A percentile compares a stretch with the other conserved stretches of the same genome.
phyloP scores from a whole-genome alignment of 2,797 vertebrate species.

The Acanthurus leucopareius region DNA sequence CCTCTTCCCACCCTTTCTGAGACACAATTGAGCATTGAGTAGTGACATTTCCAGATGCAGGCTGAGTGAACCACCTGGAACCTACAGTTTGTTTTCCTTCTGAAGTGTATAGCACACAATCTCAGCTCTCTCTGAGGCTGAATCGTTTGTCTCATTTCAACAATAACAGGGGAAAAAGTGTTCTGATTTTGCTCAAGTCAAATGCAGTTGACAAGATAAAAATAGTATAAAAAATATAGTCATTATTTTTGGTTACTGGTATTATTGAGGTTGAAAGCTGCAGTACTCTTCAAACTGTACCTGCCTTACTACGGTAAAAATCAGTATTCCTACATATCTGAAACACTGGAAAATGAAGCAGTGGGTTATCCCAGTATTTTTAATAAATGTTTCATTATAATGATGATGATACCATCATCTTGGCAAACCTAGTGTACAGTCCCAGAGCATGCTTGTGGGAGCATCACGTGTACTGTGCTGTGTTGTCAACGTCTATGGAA shows the following conservation, averaged over 20 bases:
- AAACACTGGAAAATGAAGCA: conserved; percentile 60
- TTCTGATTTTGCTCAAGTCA: conserved; percentile 59
- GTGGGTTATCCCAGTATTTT: conserved; percentile 56
- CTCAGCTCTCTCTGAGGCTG: conserved; percentile 60
- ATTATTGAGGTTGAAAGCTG: conserved; percentile 65
- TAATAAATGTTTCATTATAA: conserved; percentile 63
- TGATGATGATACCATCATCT: conserved; percentile 56
- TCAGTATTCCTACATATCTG: conserved; percentile 64
- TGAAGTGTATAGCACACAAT: conserved; percentile 77
- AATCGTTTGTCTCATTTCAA: conserved; percentile 63
- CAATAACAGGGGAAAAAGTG: conserved; percentile 38
- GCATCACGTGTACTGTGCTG: conserved; percentile 84
- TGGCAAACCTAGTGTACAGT: conserved; percentile 81
- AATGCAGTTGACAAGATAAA: conserved; percentile 57
- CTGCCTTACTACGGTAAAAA: conserved; percentile 77
- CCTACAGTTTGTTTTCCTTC: conserved; percentile 70
- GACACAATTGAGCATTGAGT: conserved; percentile 43
- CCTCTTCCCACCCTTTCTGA: conserved; percentile 71
- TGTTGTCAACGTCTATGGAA: conserved; percentile 85
- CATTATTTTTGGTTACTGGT: conserved; percentile 71
- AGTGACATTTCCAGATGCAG: conserved; percentile 67
- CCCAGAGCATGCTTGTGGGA: conserved; percentile 85
- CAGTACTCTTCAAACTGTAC: conserved; percentile 75
- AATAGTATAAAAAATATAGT: conserved; percentile 42
- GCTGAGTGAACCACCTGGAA: conserved; percentile 64